Evolutionary conservation across 2,888 invertebrate genomes (phyloP).

Genomic region (Hanleya hanleyi): DNA sequence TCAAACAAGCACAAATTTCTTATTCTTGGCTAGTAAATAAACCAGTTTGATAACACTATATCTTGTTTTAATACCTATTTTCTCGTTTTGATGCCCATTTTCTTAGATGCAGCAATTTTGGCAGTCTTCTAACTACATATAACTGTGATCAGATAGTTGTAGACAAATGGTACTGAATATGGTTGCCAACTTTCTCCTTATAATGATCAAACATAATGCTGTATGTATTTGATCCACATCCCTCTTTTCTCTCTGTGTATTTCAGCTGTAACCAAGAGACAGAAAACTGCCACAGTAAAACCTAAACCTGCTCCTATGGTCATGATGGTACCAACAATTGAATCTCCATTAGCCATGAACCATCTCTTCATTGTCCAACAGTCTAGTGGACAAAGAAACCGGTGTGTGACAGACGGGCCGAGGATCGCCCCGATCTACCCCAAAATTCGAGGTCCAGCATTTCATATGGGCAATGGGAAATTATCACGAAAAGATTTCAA

Average conservation of each 20-base stretch:
- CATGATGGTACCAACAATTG: slow-evolving; percentile 62
- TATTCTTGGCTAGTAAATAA: no score
- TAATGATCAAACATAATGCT: background rate
- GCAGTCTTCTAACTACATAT: no score
- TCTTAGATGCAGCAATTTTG: no score
- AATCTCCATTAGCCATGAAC: slow-evolving; percentile 68
- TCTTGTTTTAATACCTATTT: no score
- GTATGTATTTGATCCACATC: no score
- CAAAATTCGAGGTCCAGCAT: slow-evolving; percentile 12
- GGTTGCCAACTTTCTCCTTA: no score
- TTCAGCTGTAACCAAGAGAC: slow-evolving; percentile 66
- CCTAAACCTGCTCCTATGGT: slow-evolving; percentile 46
- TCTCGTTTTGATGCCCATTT: no score
- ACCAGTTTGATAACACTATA: no score
- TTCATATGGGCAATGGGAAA: background rate
- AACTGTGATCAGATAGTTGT: no score
- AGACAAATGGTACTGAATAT: no score
- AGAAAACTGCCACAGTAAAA: slow-evolving; percentile 16
- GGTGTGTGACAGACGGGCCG: slow-evolving; percentile 62
- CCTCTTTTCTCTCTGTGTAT: slow-evolving; percentile 20
- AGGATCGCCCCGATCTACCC: slow-evolving; percentile 56
- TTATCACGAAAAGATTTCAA: background rate
- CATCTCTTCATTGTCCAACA: slow-evolving; percentile 68
- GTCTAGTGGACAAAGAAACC: slow-evolving; percentile 43
- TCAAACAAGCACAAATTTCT: no score